Conservation (phyloP, 2,113 vertebrate genomes). For the Macquaria ambigua region DNA sequence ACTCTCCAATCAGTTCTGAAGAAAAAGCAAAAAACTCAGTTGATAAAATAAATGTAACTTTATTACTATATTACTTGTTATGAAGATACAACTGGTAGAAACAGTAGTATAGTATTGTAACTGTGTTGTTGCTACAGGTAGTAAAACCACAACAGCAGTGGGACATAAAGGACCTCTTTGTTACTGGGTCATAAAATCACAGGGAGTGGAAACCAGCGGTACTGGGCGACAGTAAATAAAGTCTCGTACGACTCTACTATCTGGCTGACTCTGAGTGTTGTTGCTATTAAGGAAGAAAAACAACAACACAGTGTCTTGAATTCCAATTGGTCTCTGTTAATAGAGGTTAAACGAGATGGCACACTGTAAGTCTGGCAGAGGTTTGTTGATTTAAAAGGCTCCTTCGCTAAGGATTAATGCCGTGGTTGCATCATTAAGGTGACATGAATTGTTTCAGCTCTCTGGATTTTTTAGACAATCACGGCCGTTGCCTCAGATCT, state of each 20-base stretch:
- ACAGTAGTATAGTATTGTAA: not conserved
- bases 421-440: slow-evolving; percentile 69
- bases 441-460: slow-evolving; percentile 59
- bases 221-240: slow-evolving; percentile 74
- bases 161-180: slow-evolving; percentile 65
- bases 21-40: too few relatives aligned
- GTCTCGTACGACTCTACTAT: slow-evolving; percentile 59
- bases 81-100: not conserved
- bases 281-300: slow-evolving; percentile 45
- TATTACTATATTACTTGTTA: not conserved
- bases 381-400: slow-evolving; percentile 67
- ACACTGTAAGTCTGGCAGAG: slow-evolving; percentile 67
- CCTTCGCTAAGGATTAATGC: slow-evolving; percentile 54
- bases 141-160: slow-evolving; percentile 52
- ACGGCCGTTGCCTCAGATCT: slow-evolving; percentile 82
- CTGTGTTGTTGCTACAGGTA: slow-evolving; percentile 27
- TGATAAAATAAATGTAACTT: not conserved
- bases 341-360: slow-evolving; percentile 66
- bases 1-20: too few relatives aligned
- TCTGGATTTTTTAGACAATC: slow-evolving; percentile 75
- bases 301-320: slow-evolving; percentile 73
- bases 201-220: slow-evolving; percentile 52
- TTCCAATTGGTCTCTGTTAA: slow-evolving; percentile 69
- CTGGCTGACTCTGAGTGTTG: slow-evolving; percentile 49
- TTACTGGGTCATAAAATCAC: slow-evolving; percentile 60